Evolutionary conservation across 2,797 vertebrate genomes (phyloP), one percentile per base, ranked within the genome.

Genomic region (Chiropotes sagulatus): DNA sequence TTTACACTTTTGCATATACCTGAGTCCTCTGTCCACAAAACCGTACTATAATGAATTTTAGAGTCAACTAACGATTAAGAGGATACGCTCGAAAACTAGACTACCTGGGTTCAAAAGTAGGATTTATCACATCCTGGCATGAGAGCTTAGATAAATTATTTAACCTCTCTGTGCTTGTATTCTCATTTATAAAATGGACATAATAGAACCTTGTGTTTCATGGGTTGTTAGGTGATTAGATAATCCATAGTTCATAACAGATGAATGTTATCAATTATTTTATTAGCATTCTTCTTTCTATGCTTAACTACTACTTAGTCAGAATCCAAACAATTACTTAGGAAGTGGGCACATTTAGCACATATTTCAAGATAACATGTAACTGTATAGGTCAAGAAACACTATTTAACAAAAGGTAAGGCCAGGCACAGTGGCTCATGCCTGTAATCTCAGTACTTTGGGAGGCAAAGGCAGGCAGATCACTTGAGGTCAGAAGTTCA

Each of bases 271-370:
- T 30, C 3, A 33, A 79, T 67, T 70, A 73, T 76, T 90, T 96
- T 89, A 90, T 36, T 61, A 36, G 24, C 50, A 70, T 93, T 79
- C 84, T 83, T 19, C 36, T 81, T 88, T 92, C 58, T 58, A 67
- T 87, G 73, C 24, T 80, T 94, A 96, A 82, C 33, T 85, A 90
- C 39, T 57, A 85, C 84, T 88, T 95, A 90, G 73, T 95, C 80
- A 93, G 61, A 93, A 97, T 97, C 41, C 14, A 85, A 96, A 72
- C 10, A 20, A 80, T 5, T 90, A 75, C 24, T 94, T 81, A 73
- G 33, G 52, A 80, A 82, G 41, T 39, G 3, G 70, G 82, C n/a
- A 86, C 14, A 64, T 41, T 78, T 86, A 96, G 24, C 36, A 94
- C 81, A 78, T 82, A 81, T 36, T 82, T 81, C 4, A 11, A 94